phyloP scores from a whole-genome alignment of 2,888 invertebrate genomes.

The Noctua janthe region DNA sequence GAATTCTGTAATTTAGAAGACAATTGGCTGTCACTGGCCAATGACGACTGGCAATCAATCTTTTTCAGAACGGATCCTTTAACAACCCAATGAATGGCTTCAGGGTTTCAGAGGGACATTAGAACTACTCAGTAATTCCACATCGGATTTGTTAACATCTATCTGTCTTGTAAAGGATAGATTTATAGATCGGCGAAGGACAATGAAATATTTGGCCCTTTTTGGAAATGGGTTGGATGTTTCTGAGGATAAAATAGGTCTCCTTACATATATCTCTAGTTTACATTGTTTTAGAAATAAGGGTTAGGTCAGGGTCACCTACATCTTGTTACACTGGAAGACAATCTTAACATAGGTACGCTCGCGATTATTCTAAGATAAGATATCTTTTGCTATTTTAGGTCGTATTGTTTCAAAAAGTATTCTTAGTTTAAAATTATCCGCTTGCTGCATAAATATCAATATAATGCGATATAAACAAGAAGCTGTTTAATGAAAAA shows the following conservation, averaged over 20 bases:
- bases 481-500: background rate
- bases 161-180: slow-evolving; percentile 70
- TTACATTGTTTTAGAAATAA: slow-evolving; percentile 9
- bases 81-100: slow-evolving; percentile 70
- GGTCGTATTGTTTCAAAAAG: background rate
- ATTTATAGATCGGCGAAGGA: slow-evolving; percentile 66
- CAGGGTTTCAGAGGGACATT: slow-evolving; percentile 67
- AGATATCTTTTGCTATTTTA: background rate
- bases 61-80: slow-evolving; percentile 72
- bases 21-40: slow-evolving; percentile 70
- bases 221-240: slow-evolving; percentile 39
- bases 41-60: slow-evolving; percentile 76
- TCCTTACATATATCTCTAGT: slow-evolving; percentile 15
- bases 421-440: background rate
- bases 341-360: background rate
- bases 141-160: slow-evolving; percentile 72
- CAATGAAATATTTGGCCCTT: slow-evolving; percentile 61
- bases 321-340: background rate
- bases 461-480: background rate
- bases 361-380: background rate
- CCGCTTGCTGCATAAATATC: background rate
- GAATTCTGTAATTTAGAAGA: slow-evolving; percentile 67
- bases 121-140: slow-evolving; percentile 72
- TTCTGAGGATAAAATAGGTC: slow-evolving; percentile 14
- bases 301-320: background rate